Evolutionary conservation across 2,113 vertebrate genomes (phyloP), one percentile per base, ranked within the genome.

Genomic region (Aegypius monachus): DNA sequence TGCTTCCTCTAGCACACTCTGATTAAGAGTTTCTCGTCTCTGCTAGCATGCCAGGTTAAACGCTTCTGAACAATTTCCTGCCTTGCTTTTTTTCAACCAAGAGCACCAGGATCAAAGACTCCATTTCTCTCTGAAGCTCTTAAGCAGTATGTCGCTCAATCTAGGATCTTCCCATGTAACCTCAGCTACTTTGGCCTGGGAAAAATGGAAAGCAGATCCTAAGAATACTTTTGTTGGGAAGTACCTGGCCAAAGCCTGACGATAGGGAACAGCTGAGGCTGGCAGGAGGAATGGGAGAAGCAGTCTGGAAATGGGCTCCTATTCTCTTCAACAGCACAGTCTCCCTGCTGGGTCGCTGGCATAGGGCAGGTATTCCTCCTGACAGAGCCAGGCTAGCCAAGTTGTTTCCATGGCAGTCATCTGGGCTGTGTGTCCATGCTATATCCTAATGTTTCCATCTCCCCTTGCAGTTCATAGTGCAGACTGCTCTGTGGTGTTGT

Each of bases 361-460:
- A 71, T 90, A 62, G 81, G 74, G 90, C 90, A 94, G 61, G 78
- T 90, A 81, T 91, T 94, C 66, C 47, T 96, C 23, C 50, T 3
- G 20, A 27, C 2, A 19, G 22, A 90, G 75, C 16, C 12, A 42
- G 45, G 32, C 42, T 62, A 63, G 88, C 82, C 48, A 68, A 82
- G 29, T 93, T 92, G 63, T 93, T 93, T 88, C 79, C 55, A 66
- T 81, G 85, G 75, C 78, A 88, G 71, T 90, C 82, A 88, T 83
- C 88, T 93, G 89, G 84, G 36, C 78, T 71, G 56, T 9, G 1
- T 47, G 40, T 89, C 61, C 52, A 6, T 32, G 82, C 50, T 65
- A 6, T 29, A 58, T 48, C 9, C 9, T 43, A 7, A 67, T 36
- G 34, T 56, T 67, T 93, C 70, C 47, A 15, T 82, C 52, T 93